phyloP scores from a whole-genome alignment of 2,797 vertebrate genomes.

The Rhadinocentrus ornatus region DNA sequence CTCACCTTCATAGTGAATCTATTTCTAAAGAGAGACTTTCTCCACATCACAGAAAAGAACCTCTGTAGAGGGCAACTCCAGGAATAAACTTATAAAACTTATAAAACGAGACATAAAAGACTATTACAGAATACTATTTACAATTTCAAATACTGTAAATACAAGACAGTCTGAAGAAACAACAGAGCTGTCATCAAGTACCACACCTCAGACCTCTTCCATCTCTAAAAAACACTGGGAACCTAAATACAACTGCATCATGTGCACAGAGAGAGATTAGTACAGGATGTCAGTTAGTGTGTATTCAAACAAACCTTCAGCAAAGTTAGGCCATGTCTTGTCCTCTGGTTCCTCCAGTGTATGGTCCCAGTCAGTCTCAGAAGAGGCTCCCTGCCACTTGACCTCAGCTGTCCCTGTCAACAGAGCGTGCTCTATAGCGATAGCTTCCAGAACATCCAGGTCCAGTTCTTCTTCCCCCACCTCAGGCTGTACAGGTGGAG shows the following conservation, averaged over 20 bases:
- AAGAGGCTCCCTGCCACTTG: slow-evolving; percentile 49
- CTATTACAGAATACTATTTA: slow-evolving; percentile 21
- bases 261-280: slow-evolving; percentile 37
- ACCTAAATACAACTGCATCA: slow-evolving; percentile 56
- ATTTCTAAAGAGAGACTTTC: slow-evolving; percentile 50
- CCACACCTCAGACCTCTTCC: slow-evolving; percentile 69
- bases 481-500: slow-evolving; percentile 54
- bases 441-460: slow-evolving; percentile 81
- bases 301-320: slow-evolving; percentile 79
- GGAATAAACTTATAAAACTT: slow-evolving; percentile 50
- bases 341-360: slow-evolving; percentile 80
- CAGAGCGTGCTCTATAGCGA: slow-evolving; percentile 76
- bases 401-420: slow-evolving; percentile 26
- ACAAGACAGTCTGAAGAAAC: slow-evolving; percentile 25
- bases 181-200: slow-evolving; percentile 27
- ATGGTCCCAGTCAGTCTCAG: slow-evolving; percentile 80
- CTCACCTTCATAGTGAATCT: slow-evolving; percentile 45
- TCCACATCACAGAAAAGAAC: slow-evolving; percentile 36
- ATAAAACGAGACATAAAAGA: slow-evolving; percentile 16
- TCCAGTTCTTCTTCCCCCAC: slow-evolving; percentile 76
- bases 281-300: slow-evolving; percentile 54
- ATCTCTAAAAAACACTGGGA: slow-evolving; percentile 61
- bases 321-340: slow-evolving; percentile 83
- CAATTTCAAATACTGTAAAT: slow-evolving; percentile 12
- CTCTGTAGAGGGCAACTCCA: slow-evolving; percentile 29